Evolutionary conservation across 2,888 invertebrate genomes (phyloP).

Genomic region (Hyposoter didymator): DNA sequence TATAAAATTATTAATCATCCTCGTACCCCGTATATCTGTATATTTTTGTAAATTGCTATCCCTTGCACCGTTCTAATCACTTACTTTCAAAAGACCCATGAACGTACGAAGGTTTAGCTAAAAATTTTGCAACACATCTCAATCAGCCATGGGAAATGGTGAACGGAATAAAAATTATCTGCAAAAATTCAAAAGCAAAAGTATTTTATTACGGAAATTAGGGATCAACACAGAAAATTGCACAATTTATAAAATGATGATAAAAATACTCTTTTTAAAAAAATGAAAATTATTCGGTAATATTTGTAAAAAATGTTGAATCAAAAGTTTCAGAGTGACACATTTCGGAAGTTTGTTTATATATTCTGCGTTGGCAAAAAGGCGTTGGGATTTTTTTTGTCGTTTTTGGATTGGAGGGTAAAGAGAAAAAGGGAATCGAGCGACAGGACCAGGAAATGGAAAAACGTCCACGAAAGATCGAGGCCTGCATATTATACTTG

Average conservation of each 20-base stretch:
- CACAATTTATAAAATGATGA: no score
- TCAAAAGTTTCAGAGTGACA: neutral
- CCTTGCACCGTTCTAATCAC: neutral
- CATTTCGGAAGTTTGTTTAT: neutral
- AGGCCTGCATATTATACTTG: constrained; percentile 25
- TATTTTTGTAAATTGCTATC: constrained; percentile 11
- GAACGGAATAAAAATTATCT: neutral
- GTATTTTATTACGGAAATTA: no score
- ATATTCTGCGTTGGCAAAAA: neutral
- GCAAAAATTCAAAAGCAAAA: no score
- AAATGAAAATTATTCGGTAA: no score
- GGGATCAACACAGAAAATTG: no score
- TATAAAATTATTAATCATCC: constrained; percentile 67
- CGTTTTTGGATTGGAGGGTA: neutral
- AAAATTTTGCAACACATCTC: neutral
- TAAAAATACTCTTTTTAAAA: no score
- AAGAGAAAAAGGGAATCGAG: neutral
- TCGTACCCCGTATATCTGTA: constrained; percentile 14
- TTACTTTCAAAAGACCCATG: neutral
- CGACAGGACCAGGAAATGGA: neutral
- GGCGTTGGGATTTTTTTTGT: neutral
- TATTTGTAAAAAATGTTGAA: no score
- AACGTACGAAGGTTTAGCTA: neutral
- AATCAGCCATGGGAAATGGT: neutral
- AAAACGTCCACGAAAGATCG: constrained; percentile 11